Evolutionary conservation across 2,888 invertebrate genomes (phyloP).

Genomic region (Hypomecis atomaria): DNA sequence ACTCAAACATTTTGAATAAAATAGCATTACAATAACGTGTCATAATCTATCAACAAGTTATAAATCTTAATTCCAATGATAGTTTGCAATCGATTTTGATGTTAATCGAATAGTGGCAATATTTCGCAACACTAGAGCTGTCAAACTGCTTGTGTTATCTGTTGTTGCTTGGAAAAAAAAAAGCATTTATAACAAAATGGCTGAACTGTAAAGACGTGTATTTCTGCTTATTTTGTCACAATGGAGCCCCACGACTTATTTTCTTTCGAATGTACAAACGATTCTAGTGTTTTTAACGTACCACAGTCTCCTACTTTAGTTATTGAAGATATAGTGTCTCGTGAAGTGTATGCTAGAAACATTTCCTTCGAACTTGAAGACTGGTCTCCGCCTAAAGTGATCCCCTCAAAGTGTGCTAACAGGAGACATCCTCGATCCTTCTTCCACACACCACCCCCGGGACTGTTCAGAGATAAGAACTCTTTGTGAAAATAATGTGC

Average conservation of each 20-base stretch:
- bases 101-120: too few relatives aligned
- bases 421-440: constrained; percentile 51
- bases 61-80: too few relatives aligned
- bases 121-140: too few relatives aligned
- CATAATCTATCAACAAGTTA: too few relatives aligned
- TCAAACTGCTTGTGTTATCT: too few relatives aligned
- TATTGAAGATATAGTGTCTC: constrained; percentile 56
- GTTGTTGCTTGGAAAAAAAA: not conserved
- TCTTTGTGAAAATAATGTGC: constrained; percentile 35
- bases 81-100: too few relatives aligned
- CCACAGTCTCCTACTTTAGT: constrained; percentile 34
- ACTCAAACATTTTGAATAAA: too few relatives aligned
- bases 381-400: constrained; percentile 54
- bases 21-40: too few relatives aligned
- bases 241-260: constrained; percentile 74
- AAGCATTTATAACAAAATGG: constrained; percentile 74
- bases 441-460: constrained; percentile 65
- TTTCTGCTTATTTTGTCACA: constrained; percentile 67
- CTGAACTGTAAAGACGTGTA: constrained; percentile 81
- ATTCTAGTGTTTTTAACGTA: constrained; percentile 52
- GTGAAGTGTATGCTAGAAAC: constrained; percentile 60
- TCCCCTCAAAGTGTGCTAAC: constrained; percentile 53
- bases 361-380: constrained; percentile 46
- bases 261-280: constrained; percentile 64
- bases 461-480: constrained; percentile 54